Conservation (phyloP, 64 coral and sea anemone species). For the Acropora yongei region DNA sequence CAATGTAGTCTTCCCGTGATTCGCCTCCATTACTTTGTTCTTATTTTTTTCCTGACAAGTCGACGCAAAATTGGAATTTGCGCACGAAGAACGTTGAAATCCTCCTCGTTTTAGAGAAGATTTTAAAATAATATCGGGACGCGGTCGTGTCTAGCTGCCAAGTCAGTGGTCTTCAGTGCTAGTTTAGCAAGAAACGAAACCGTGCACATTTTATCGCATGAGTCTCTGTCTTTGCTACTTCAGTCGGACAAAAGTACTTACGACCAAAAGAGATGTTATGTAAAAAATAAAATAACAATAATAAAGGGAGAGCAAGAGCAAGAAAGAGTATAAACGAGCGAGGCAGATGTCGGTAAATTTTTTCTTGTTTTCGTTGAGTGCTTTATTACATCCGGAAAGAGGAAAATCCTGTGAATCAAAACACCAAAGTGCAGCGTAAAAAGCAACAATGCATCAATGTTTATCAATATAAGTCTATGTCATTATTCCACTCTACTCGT, state of each 20-base stretch:
- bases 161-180: too few relatives aligned
- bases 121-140: too few relatives aligned
- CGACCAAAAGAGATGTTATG: not conserved
- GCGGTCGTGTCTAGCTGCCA: not conserved
- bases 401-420: not conserved
- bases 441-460: not conserved
- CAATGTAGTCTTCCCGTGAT: not conserved
- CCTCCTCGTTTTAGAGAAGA: not conserved
- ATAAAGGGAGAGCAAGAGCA: not conserved
- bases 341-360: conserved; percentile 24
- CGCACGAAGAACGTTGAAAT: too few relatives aligned
- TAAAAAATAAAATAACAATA: not conserved
- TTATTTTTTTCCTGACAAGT: not conserved
- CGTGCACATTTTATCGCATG: too few relatives aligned
- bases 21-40: not conserved
- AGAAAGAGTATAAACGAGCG: not conserved
- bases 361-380: not conserved
- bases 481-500: too few relatives aligned
- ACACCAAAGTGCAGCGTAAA: not conserved
- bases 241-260: too few relatives aligned
- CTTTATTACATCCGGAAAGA: not conserved
- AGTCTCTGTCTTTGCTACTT: too few relatives aligned
- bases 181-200: too few relatives aligned
- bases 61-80: too few relatives aligned
- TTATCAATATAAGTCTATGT: not conserved